These are phyloP conservation scores for Lycocerus yunnanus DNA, from an alignment of 2,888 invertebrate species.

Conservation along the genomic window DNA sequence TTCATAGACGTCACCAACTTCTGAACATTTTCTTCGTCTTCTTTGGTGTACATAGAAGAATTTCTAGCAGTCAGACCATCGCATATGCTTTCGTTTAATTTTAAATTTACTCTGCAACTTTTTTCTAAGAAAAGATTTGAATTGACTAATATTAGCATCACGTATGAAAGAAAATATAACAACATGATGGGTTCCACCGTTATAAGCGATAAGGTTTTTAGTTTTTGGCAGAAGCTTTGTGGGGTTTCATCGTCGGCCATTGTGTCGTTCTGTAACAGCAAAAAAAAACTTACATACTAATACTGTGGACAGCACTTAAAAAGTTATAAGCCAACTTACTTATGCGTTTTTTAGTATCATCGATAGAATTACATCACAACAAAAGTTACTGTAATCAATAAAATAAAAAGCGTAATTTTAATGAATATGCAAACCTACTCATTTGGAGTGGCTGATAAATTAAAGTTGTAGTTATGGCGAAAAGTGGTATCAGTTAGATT, in stretches of 20 bases:
- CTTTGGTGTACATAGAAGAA: neutral
- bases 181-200: neutral
- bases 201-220: neutral
- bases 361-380: too few relatives aligned
- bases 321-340: too few relatives aligned
- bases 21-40: neutral
- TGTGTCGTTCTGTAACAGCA: neutral
- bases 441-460: too few relatives aligned
- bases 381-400: too few relatives aligned
- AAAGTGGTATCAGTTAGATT: too few relatives aligned
- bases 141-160: neutral
- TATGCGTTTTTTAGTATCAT: too few relatives aligned
- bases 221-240: neutral
- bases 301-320: too few relatives aligned
- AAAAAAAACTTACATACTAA: too few relatives aligned
- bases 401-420: too few relatives aligned
- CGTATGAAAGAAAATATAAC: neutral
- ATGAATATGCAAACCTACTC: too few relatives aligned
- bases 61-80: neutral
- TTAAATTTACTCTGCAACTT: neutral
- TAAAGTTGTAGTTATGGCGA: too few relatives aligned
- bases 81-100: neutral
- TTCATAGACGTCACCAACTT: neutral
- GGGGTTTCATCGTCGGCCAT: neutral
- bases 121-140: neutral